Percentiles rank a stretch among this genome's conserved stretches.
These are phyloP conservation scores for Galeopterus variegatus DNA, from an alignment of 2,113 vertebrate species.

Conservation along the genomic window DNA sequence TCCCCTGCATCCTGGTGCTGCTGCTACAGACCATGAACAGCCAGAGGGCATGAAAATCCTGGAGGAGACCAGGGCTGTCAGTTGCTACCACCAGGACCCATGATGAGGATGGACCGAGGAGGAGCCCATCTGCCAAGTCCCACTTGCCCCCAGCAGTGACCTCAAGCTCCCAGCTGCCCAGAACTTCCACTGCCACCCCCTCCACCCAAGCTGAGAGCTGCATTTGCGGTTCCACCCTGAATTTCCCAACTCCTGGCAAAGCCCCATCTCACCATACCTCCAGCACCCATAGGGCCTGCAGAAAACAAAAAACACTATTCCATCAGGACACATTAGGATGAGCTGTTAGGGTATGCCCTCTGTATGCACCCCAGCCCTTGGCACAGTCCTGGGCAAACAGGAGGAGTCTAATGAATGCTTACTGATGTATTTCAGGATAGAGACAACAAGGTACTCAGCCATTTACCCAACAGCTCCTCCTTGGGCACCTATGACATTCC, in stretches of 20 bases:
- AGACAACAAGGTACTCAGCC: neutral
- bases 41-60: slow-evolving; percentile 47
- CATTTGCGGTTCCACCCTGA: neutral
- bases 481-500: rapidly evolving
- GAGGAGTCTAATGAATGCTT: neutral
- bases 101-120: rapidly evolving
- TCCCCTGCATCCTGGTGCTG: neutral
- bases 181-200: neutral
- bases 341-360: rapidly evolving
- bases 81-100: neutral
- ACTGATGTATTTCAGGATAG: neutral
- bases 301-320: neutral
- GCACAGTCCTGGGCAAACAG: neutral
- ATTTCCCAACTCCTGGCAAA: neutral
- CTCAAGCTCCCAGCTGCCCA: neutral
- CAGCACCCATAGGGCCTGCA: neutral
- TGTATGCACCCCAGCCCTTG: neutral
- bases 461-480: neutral
- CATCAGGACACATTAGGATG: rapidly evolving
- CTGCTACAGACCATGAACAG: slow-evolving; percentile 1
- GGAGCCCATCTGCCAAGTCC: neutral
- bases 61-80: rapidly evolving
- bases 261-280: neutral
- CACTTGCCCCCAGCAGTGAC: neutral
- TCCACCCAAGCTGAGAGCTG: too few relatives aligned